Evolutionary conservation across 2,113 vertebrate species (phyloP).

Genomic region (Hippolais icterina): DNA sequence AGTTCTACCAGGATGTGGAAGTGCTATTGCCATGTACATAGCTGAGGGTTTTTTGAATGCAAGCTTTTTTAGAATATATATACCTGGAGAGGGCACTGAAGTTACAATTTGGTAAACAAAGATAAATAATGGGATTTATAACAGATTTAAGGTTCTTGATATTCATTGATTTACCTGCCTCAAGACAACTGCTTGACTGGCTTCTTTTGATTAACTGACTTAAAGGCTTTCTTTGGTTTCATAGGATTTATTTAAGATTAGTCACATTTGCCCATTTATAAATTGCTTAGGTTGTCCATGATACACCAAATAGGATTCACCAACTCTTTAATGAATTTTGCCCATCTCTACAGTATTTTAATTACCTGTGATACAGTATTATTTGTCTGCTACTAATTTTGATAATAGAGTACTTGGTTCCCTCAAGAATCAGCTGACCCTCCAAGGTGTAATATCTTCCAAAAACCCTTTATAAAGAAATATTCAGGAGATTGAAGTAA

Average conservation of each 20-base stretch:
- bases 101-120: conserved; percentile 48
- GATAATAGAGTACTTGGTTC: neutral
- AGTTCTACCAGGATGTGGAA: neutral
- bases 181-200: neutral
- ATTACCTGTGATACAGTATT: neutral
- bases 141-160: conserved; percentile 31
- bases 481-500: neutral
- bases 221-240: conserved; percentile 49
- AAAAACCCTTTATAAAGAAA: neutral
- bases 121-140: conserved; percentile 50
- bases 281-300: neutral
- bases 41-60: fast-evolving
- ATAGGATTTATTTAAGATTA: conserved; percentile 35
- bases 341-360: neutral
- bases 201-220: conserved; percentile 55
- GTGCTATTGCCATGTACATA: neutral
- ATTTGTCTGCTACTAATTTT: conserved; percentile 5
- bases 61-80: neutral
- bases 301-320: neutral
- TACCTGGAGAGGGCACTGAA: neutral
- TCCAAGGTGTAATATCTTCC: neutral
- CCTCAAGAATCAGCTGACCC: neutral
- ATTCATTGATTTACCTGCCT: conserved; percentile 44
- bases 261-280: neutral
- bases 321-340: neutral